These are phyloP conservation scores for Abramis brama DNA, from an alignment of 2,113 vertebrate genomes.

Conservation along the genomic window DNA sequence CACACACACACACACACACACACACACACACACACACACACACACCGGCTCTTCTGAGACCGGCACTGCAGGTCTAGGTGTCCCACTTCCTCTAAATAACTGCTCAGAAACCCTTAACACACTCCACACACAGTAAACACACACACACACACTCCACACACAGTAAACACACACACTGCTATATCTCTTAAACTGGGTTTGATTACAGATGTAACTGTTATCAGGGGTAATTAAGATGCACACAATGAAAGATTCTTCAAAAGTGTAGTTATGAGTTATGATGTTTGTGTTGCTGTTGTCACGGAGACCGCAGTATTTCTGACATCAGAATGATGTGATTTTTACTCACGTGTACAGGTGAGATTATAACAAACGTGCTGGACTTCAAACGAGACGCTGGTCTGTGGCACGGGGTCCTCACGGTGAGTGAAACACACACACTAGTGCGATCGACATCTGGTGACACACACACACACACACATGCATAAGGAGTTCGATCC, in stretches of 20 bases:
- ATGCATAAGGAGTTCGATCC: neutral
- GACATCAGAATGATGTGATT: neutral
- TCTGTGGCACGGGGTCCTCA: conserved; percentile 93
- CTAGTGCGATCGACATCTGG: neutral
- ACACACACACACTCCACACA: neutral
- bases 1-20: too few species aligned
- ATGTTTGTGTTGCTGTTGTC: neutral
- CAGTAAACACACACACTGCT: neutral
- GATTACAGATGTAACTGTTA: neutral
- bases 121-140: too few species aligned
- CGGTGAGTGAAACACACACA: conserved; percentile 77
- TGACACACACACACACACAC: neutral
- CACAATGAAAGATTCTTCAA: neutral
- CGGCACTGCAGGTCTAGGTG: conserved; percentile 12
- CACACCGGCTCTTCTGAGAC: neutral
- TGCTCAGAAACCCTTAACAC: neutral
- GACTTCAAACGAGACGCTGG: conserved; percentile 97
- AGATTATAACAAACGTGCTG: conserved; percentile 92
- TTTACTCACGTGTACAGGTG: conserved; percentile 76
- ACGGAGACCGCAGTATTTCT: neutral
- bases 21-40: neutral
- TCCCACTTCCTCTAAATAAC: conserved; percentile 12
- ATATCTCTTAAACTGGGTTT: neutral
- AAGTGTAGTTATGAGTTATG: neutral
- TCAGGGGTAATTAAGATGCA: neutral